Evolutionary conservation across 2,888 invertebrate species (phyloP), one percentile per base, ranked within the genome.

Genomic region (Morpho deidamia): DNA sequence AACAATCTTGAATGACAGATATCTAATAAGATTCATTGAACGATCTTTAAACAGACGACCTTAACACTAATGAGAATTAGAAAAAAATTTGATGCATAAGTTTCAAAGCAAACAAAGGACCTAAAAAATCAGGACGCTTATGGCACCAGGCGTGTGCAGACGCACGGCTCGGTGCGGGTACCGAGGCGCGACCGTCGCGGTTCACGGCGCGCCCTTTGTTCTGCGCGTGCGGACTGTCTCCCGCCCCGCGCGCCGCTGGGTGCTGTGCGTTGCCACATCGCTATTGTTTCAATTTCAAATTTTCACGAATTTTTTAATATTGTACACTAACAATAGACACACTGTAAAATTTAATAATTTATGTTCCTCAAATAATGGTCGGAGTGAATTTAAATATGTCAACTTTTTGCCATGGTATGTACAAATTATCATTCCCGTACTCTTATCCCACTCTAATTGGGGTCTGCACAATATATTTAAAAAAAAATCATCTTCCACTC

Each of bases 171-270:
- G 66, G 65, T 65, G 67, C 69, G 72, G 65, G 75, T 71, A 74
- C 72, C 84, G 78, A 76, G 76, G 80, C 88, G 84, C 74, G 79
- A 79, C 88, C 66, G 88, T 80, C 79, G 77, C 83, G 88, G 88
- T 89, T 89, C 88, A 89, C 83, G 83, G 80, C 77, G 72, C 88
- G 88, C 89, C 88, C 88, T 89, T 89, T 89, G 88, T 89, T 88
- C 88, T 81, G 83, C 76, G 82, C 81, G 76, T 72, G 78, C 76
- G 60, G 46, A 39, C 51, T 41, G 11, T 12, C 51, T 40, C 40
- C 42, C 14, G 9, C 44, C 42, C 45, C 41, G n/a, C 11, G 44
- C 37, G 49, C 8, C 48, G n/a, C 12, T 45, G 53, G 41, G 44
- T 51, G 50, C 51, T 55, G 55, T 56, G 39, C 41, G 56, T 51